These are phyloP conservation scores for Cyclina sinensis DNA, from an alignment of 1,140 invertebrate genomes.

Conservation along the genomic window DNA sequence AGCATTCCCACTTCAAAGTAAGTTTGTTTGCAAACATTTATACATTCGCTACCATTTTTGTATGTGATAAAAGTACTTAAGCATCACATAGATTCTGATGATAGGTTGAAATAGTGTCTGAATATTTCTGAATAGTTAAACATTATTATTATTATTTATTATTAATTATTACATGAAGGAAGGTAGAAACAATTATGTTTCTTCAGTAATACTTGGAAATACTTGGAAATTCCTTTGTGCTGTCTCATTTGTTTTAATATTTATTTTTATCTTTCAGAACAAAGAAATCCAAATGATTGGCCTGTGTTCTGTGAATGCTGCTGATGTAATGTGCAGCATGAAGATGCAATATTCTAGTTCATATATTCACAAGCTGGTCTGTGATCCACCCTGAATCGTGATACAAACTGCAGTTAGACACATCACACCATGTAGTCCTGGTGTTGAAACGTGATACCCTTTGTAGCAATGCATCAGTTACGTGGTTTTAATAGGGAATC, in stretches of 20 bases:
- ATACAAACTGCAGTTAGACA: not conserved
- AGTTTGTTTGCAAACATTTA: constrained; percentile 1
- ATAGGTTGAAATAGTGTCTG: no score
- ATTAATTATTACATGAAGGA: no score
- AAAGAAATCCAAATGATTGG: constrained; percentile 39
- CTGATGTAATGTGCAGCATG: not conserved
- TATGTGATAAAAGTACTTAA: no score
- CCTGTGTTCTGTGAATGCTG: not conserved
- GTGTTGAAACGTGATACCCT: not conserved
- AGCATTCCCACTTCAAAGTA: constrained; percentile 60
- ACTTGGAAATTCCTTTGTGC: no score
- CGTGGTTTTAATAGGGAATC: not conserved
- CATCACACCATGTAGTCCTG: not conserved
- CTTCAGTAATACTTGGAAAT: no score
- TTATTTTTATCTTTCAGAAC: constrained; percentile 29
- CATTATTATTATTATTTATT: no score
- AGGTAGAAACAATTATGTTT: no score
- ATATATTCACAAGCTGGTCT: not conserved
- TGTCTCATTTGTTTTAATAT: not conserved
- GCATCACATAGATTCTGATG: no score
- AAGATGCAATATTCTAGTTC: not conserved
- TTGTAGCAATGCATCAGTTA: not conserved
- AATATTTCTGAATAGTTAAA: no score
- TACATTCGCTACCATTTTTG: no score
- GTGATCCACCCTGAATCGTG: not conserved